phyloP scores from a whole-genome alignment of 2,797 vertebrate genomes.

The Oreonectes daqikongensis region DNA sequence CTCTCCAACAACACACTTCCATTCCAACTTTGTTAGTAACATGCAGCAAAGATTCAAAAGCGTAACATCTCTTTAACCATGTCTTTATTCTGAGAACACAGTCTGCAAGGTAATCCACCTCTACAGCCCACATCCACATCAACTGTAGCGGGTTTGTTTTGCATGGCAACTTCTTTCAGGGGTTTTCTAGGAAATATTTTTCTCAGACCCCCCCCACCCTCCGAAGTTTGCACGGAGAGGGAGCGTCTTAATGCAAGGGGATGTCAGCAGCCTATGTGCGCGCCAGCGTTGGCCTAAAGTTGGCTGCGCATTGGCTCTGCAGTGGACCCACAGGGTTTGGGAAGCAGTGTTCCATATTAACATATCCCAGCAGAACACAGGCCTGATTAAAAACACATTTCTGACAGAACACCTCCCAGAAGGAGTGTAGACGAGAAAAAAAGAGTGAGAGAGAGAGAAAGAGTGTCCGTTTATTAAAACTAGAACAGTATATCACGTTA shows the following conservation, averaged over 20 bases:
- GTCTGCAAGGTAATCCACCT: conserved; percentile 19
- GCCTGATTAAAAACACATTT: conserved; percentile 70
- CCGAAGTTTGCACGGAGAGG: conserved; percentile 30
- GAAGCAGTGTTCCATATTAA: conserved; percentile 56
- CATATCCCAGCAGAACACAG: conserved; percentile 59
- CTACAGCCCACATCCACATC: conserved; percentile 33
- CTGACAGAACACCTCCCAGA: conserved; percentile 53
- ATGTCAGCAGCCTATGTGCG: conserved; percentile 40
- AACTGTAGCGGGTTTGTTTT: conserved; percentile 33
- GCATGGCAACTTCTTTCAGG: conserved; percentile 39
- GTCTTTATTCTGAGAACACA: conserved; percentile 24
- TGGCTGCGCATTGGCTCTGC: conserved; percentile 39
- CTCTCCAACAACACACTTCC: conserved; percentile 17
- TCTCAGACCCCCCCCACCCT: conserved; percentile 7
- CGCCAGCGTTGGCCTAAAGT: conserved; percentile 43
- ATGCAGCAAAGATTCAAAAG: neutral
- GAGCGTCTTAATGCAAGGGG: conserved; percentile 39
- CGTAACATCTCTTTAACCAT: neutral
- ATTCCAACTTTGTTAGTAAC: conserved; percentile 26
- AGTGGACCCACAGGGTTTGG: conserved; percentile 53
- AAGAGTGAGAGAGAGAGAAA: neutral
- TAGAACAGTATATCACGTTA: conserved; percentile 34
- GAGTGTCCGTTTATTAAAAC: conserved; percentile 47
- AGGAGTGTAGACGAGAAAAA: conserved; percentile 23
- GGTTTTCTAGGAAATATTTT: conserved; percentile 54